Conservation (phyloP, 2,797 vertebrate species). For the Acipenser oxyrinchus region DNA sequence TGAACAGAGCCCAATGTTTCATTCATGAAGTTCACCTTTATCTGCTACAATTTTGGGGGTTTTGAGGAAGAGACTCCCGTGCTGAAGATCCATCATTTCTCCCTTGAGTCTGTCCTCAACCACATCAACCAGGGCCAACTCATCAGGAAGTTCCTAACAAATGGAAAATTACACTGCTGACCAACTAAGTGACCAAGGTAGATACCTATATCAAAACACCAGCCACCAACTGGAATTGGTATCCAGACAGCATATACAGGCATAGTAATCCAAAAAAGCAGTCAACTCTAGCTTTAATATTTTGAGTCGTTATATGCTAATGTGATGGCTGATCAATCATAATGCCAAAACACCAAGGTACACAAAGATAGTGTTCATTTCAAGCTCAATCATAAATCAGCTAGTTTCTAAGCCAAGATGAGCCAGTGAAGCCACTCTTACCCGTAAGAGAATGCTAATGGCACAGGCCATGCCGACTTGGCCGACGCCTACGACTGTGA, state of each 20-base stretch:
- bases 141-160: slow-evolving; percentile 75
- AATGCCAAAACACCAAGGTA: neutral
- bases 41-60: slow-evolving; percentile 83
- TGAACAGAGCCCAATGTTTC: no score
- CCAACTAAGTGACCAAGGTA: no score
- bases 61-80: slow-evolving; percentile 87
- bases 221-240: no score
- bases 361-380: neutral
- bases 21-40: slow-evolving; percentile 62
- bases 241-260: no score
- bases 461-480: slow-evolving; percentile 94
- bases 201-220: no score
- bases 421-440: slow-evolving; percentile 39
- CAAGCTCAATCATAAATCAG: no score
- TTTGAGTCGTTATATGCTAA: no score
- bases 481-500: slow-evolving; percentile 86
- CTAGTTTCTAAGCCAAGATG: no score
- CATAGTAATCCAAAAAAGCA: no score
- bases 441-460: slow-evolving; percentile 81
- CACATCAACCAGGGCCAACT: slow-evolving; percentile 89
- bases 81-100: slow-evolving; percentile 94
- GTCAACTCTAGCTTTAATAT: no score
- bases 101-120: slow-evolving; percentile 89
- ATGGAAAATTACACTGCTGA: neutral
- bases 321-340: neutral